These are phyloP conservation scores for Poecile montanus DNA, from an alignment of 2,797 vertebrate genomes.

Conservation along the genomic window DNA sequence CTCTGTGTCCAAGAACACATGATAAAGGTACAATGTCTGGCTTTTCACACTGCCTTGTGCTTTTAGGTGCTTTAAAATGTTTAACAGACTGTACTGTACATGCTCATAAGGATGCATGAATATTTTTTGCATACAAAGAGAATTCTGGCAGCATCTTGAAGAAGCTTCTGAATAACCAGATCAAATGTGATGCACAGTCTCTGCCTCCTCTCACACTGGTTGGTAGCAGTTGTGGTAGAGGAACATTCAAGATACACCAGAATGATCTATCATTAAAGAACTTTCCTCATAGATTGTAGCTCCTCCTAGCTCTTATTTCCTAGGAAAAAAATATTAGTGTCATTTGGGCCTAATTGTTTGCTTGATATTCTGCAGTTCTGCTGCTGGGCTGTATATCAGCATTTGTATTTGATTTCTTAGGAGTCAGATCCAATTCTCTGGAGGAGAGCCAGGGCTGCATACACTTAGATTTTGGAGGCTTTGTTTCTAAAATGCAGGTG, in stretches of 20 bases:
- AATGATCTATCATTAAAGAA: background rate
- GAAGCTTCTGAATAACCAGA: background rate
- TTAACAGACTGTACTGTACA: background rate
- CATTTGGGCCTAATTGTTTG: background rate
- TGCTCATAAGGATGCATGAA: background rate
- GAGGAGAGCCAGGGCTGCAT: background rate
- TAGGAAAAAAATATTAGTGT: background rate
- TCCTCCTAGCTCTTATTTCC: background rate
- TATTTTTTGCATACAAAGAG: background rate
- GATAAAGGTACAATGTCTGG: conserved; percentile 86
- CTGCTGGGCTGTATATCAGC: background rate
- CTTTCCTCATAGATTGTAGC: background rate
- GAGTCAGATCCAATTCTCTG: background rate
- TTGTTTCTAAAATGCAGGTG: background rate
- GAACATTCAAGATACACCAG: background rate
- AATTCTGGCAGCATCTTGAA: background rate
- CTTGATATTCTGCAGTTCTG: background rate
- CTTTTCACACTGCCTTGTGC: background rate
- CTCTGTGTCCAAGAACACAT: conserved; percentile 96
- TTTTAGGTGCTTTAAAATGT: background rate
- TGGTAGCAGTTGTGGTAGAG: background rate
- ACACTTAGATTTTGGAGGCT: background rate
- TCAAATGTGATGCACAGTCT: background rate
- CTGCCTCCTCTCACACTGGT: background rate
- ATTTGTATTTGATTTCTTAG: background rate